Base-by-base conservation (phyloP, 2,113 vertebrate genomes). In the Poeciliopsis prolifica region DNA sequence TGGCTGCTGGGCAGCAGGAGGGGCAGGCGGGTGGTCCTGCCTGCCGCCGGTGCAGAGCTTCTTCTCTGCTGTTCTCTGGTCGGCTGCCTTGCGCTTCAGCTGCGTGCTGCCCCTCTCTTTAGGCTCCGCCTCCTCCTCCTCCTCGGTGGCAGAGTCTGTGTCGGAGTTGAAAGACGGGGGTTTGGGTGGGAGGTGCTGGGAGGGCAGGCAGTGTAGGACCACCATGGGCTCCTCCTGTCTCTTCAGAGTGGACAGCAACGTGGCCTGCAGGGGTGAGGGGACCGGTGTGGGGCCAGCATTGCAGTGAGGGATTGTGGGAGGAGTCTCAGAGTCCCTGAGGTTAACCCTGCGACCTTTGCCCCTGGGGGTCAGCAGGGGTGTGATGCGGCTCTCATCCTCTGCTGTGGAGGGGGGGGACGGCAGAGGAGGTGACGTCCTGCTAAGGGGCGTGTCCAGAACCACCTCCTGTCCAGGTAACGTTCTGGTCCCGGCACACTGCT, bases 71-170 rank as follows among this genome's bases (percentile, higher is more conserved):
- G 93, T 93, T 5, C 91, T 81, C 9, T 95, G 96, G 72, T 97
- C 97, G 2, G 89, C 75, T 12, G 93, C 92, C 85, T 97, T 99
- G 26, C 97, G 95, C 86, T 98, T 99, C 40, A 94, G 60, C 15
- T 89, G 4, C 0, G 28, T 1, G 22, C 22, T 26, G 42, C 74
- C 63, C 73, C 93, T 95, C 81, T 86, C 81, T 93, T 96, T 89
- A 0, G 69, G 61, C 26, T 2, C 11, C 61, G 5, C 5, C 92
- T 95, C 96, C 65, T 92, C 95, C 28, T 83, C 75, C 30, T 64
- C 94, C 87, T 95, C 95, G 0, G 85, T 84, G 81, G 94, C 95
- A 0, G 92, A 96, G 72, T 98, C 97, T 0, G 92, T 94, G 88
- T 98, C 97, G 0, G 93, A 95, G 83, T 89, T 90, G 0, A 68